phyloP scores from a whole-genome alignment of 2,888 invertebrate genomes.

The Flexamia atlantica region DNA sequence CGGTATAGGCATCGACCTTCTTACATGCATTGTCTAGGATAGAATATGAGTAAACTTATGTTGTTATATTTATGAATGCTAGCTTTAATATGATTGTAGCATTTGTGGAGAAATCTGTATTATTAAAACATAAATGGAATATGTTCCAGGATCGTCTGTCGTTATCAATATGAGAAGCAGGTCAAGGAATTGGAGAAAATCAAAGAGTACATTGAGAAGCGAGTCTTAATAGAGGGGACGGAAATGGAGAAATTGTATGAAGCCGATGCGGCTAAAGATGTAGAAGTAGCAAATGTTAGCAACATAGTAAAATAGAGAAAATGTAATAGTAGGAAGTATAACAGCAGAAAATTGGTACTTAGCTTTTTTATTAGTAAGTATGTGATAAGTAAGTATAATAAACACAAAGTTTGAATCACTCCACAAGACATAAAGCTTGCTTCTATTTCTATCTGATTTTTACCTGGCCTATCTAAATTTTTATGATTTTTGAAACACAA shows the following conservation, averaged over 20 bases:
- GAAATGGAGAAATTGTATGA: slow-evolving; percentile 51
- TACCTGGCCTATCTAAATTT: too few species aligned
- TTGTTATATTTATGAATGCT: too few species aligned
- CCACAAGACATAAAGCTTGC: too few species aligned
- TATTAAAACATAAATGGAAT: too few species aligned
- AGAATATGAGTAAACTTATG: too few species aligned
- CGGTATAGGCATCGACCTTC: too few species aligned
- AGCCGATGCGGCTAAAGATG: background rate
- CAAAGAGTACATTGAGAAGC: slow-evolving; percentile 61
- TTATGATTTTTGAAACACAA: too few species aligned
- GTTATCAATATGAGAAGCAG: slow-evolving; percentile 59
- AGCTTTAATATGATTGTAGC: too few species aligned
- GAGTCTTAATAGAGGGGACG: slow-evolving; percentile 53
- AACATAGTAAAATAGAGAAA: background rate
- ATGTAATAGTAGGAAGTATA: background rate
- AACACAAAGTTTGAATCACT: too few species aligned
- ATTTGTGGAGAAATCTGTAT: too few species aligned
- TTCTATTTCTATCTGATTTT: too few species aligned
- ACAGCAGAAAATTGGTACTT: background rate
- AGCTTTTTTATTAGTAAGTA: background rate
- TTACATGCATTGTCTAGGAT: too few species aligned
- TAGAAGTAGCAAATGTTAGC: slow-evolving; percentile 17
- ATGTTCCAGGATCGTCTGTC: slow-evolving; percentile 50
- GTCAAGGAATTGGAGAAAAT: slow-evolving; percentile 60
- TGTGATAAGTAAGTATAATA: background rate